A percentile compares a stretch with the other conserved stretches of the same genome.
Evolutionary conservation across 2,113 vertebrate species (phyloP).

Genomic region (Brachyistius frenatus): DNA sequence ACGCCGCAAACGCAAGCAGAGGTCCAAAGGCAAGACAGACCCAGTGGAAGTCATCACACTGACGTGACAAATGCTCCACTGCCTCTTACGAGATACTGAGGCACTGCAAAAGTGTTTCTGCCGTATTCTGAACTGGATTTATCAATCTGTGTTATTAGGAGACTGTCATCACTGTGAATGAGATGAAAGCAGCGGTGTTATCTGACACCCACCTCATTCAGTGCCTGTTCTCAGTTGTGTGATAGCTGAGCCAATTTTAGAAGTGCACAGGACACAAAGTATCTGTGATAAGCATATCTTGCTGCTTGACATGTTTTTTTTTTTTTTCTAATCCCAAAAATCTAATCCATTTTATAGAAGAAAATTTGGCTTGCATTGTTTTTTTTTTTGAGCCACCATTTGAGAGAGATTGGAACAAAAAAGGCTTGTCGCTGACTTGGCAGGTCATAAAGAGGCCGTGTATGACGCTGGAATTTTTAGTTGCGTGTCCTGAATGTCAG

Average conservation of each 20-base stretch:
- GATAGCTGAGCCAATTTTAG: constrained; percentile 68
- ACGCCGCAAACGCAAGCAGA: constrained; percentile 80
- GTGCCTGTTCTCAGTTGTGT: constrained; percentile 72
- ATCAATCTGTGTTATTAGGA: constrained; percentile 50
- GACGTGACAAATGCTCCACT: constrained; percentile 69
- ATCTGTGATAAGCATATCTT: constrained; percentile 61
- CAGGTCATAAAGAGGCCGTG: constrained; percentile 22
- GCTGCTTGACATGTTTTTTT: constrained; percentile 63
- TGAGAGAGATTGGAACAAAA: constrained; percentile 25
- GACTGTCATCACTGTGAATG: constrained; percentile 79
- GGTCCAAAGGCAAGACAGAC: constrained; percentile 71
- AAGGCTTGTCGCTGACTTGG: constrained; percentile 21
- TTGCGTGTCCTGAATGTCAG: constrained; percentile 18
- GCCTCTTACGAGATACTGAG: constrained; percentile 38
- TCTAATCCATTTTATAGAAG: constrained; percentile 23
- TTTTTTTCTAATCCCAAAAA: constrained; percentile 59
- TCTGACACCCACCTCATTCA: constrained; percentile 70
- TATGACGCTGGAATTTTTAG: not conserved
- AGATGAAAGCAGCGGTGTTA: constrained; percentile 71
- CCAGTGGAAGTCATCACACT: constrained; percentile 80
- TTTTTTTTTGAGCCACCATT: constrained; percentile 18
- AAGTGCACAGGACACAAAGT: constrained; percentile 56
- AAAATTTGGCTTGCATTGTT: constrained; percentile 28
- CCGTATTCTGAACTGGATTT: constrained; percentile 47
- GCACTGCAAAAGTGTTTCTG: constrained; percentile 25